Conservation (phyloP, 2,888 invertebrate genomes). For the Stictocephala bisonia region DNA sequence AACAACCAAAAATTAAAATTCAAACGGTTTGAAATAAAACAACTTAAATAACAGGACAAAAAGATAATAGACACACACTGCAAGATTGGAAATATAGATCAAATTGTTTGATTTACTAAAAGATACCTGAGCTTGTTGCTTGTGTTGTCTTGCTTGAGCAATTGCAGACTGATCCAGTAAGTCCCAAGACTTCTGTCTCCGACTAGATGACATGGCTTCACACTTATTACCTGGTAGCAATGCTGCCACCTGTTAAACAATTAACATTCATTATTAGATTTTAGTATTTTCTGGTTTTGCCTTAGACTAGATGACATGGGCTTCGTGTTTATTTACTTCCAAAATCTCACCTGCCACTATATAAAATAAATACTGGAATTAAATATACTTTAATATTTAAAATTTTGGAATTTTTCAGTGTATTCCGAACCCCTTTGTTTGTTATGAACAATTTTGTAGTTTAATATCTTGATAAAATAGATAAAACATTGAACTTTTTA, state of each 20-base stretch:
- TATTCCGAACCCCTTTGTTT: no score
- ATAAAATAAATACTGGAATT: no score
- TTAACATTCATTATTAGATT: no score
- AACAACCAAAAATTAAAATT: not conserved
- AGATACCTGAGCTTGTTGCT: conserved; percentile 68
- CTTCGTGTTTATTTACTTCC: no score
- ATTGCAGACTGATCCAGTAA: conserved; percentile 88
- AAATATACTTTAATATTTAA: no score
- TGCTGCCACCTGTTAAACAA: conserved; percentile 36
- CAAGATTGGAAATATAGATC: not conserved
- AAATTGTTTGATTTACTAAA: not conserved
- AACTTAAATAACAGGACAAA: not conserved
- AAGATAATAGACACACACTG: not conserved
- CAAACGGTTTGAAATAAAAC: not conserved
- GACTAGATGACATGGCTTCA: conserved; percentile 65
- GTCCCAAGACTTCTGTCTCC: conserved; percentile 95
- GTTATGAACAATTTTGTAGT: no score
- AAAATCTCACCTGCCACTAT: no score
- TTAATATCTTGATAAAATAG: no score
- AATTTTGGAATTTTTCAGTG: no score
- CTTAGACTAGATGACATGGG: no score
- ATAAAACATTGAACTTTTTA: no score
- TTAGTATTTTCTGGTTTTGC: no score
- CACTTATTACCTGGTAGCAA: conserved; percentile 53
- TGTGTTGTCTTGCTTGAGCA: conserved; percentile 74